Evolutionary conservation across 64 coral and sea anemone genomes (phyloP).

Genomic region (Porites australiensis): DNA sequence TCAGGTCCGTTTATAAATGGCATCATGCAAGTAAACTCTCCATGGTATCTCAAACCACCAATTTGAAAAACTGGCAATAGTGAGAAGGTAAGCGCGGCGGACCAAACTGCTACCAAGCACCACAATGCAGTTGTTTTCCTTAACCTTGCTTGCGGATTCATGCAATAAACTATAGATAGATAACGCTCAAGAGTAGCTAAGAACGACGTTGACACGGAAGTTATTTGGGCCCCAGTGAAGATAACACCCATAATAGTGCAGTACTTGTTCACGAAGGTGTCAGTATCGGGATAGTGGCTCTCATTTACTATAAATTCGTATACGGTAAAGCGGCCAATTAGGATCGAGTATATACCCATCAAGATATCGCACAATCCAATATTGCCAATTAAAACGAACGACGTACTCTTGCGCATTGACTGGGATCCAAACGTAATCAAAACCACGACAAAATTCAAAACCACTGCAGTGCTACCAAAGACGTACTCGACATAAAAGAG

Average conservation of each 20-base stretch:
- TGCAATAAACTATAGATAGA: constrained; percentile 50
- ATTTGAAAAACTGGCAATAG: constrained; percentile 51
- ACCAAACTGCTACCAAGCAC: constrained; percentile 29
- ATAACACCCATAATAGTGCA: constrained; percentile 56
- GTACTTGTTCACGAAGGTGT: constrained; percentile 52
- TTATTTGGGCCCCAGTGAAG: constrained; percentile 56
- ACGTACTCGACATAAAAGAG: constrained; percentile 67
- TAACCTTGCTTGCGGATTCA: constrained; percentile 45
- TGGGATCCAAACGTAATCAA: constrained; percentile 5
- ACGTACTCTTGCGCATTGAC: constrained; percentile 31
- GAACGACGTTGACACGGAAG: constrained; percentile 33
- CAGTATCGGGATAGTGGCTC: constrained; percentile 5
- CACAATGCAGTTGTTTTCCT: not conserved
- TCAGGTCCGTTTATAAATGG: constrained; percentile 44
- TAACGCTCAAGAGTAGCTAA: constrained; percentile 55
- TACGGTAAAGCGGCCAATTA: constrained; percentile 60
- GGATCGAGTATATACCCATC: constrained; percentile 59
- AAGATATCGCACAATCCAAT: constrained; percentile 54
- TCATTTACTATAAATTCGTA: constrained; percentile 68
- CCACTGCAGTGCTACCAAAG: constrained; percentile 21
- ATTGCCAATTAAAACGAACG: constrained; percentile 61
- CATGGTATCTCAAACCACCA: constrained; percentile 63
- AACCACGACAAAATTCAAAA: constrained; percentile 37
- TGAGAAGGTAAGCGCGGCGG: constrained; percentile 26
- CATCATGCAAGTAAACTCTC: constrained; percentile 67